Evolutionary conservation across 2,113 vertebrate species (phyloP).

Genomic region (Perccottus glenii): DNA sequence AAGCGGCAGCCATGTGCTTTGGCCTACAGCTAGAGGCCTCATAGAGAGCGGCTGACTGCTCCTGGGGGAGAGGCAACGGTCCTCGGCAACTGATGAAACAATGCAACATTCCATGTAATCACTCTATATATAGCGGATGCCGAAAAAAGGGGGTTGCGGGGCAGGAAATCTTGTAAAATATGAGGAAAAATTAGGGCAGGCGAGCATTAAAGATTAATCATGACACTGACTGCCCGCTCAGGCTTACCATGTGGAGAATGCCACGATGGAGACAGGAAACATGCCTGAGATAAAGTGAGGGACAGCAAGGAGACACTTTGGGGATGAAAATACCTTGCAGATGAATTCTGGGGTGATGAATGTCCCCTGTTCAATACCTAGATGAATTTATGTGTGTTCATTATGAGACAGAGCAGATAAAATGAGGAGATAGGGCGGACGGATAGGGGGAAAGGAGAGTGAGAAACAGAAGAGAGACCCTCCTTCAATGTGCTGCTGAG

Average conservation of each 20-base stretch:
- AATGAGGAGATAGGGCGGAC: conserved; percentile 57
- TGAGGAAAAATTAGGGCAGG: conserved; percentile 71
- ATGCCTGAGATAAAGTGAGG: conserved; percentile 51
- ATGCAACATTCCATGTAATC: conserved; percentile 65
- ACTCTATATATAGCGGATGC: conserved; percentile 59
- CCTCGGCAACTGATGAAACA: conserved; percentile 68
- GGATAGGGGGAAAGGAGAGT: conserved; percentile 30
- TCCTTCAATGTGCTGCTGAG: conserved; percentile 48
- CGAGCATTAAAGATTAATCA: conserved; percentile 72
- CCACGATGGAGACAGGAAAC: conserved; percentile 52
- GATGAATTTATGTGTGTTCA: conserved; percentile 77
- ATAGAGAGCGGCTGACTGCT: conserved; percentile 20
- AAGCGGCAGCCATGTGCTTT: conserved; percentile 24
- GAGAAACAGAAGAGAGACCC: neutral
- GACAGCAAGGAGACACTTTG: conserved; percentile 65
- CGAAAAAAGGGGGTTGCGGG: conserved; percentile 18
- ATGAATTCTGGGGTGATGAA: conserved; percentile 76
- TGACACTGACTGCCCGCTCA: conserved; percentile 57
- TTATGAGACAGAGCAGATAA: conserved; percentile 68
- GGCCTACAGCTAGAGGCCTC: conserved; percentile 41
- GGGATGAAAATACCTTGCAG: conserved; percentile 74
- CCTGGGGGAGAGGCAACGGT: conserved; percentile 26
- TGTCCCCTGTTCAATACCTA: conserved; percentile 71
- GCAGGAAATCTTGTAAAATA: conserved; percentile 68
- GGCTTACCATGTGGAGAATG: conserved; percentile 60